A percentile compares a stretch with the other conserved stretches of the same genome.
Conservation (phyloP, 2,888 invertebrate species). For the Drosophila colorata region DNA sequence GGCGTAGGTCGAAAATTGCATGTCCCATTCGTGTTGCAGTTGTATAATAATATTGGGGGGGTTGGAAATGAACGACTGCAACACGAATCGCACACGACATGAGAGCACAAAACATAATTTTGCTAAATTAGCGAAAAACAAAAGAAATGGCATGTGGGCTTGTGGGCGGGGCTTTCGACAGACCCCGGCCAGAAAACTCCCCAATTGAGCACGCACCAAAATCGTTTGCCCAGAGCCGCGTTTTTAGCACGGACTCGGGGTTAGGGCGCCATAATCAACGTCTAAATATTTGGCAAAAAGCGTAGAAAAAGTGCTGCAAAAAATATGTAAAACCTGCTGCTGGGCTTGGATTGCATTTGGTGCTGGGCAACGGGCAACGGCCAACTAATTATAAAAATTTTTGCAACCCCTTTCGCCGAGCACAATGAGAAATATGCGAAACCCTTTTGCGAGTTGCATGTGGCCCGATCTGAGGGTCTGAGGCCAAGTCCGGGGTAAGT, state of each 20-base stretch:
- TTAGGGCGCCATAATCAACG: constrained; percentile 69
- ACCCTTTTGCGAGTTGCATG: constrained; percentile 67
- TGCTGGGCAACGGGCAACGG: constrained; percentile 74
- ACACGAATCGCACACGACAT: constrained; percentile 57
- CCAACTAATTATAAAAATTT: constrained; percentile 76
- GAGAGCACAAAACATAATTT: constrained; percentile 78
- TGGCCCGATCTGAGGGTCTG: constrained; percentile 45
- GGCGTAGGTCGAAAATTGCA: constrained; percentile 59
- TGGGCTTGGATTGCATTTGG: constrained; percentile 62
- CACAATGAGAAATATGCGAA: constrained; percentile 52
- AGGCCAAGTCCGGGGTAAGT: constrained; percentile 72
- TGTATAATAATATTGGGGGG: constrained; percentile 54
- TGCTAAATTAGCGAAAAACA: constrained; percentile 82
- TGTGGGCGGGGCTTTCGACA: constrained; percentile 32
- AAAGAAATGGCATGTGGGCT: constrained; percentile 68
- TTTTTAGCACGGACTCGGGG: constrained; percentile 14
- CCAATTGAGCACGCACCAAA: constrained; percentile 83
- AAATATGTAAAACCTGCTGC: constrained; percentile 40
- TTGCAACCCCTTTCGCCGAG: constrained; percentile 58
- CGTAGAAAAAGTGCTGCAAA: constrained; percentile 25
- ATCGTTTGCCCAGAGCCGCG: constrained; percentile 63
- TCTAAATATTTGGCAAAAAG: constrained; percentile 75
- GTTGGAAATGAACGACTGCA: constrained; percentile 46
- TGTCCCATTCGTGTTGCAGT: constrained; percentile 70
- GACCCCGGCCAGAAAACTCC: constrained; percentile 67